Percentiles rank a stretch among this genome's conserved stretches.
Evolutionary conservation across 2,113 vertebrate species (phyloP).

Genomic region (Chrysochloris asiatica): DNA sequence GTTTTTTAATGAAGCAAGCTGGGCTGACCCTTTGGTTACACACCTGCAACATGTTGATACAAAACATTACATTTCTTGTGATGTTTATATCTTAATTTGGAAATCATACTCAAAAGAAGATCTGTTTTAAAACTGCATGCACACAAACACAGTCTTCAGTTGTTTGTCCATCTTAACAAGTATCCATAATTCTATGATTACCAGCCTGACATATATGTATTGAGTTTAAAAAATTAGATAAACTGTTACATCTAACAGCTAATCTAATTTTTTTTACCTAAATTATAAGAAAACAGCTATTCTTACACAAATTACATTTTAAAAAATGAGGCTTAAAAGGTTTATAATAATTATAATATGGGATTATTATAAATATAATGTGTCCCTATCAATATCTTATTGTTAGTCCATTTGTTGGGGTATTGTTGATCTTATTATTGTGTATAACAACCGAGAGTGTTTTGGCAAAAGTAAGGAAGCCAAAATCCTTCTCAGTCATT

Average conservation of each 20-base stretch:
- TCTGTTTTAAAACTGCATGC: neutral
- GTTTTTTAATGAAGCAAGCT: constrained; percentile 2
- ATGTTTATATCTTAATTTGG: constrained; percentile 39
- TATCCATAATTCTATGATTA: constrained; percentile 35
- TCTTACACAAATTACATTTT: neutral
- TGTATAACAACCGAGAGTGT: neutral
- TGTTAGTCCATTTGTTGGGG: neutral
- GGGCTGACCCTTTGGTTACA: neutral
- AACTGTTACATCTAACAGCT: constrained; percentile 25
- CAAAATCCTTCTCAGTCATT: neutral
- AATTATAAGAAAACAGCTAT: neutral
- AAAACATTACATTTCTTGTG: constrained; percentile 40
- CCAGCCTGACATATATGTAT: neutral
- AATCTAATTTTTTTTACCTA: constrained; percentile 53
- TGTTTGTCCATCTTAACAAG: neutral
- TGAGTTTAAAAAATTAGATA: constrained; percentile 31
- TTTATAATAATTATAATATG: neutral
- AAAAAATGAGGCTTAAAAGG: neutral
- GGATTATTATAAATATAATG: no score
- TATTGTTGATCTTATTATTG: neutral
- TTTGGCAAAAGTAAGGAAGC: neutral
- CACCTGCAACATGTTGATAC: constrained; percentile 36
- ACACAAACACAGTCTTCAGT: neutral
- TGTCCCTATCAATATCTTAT: neutral
- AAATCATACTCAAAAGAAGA: constrained; percentile 34